Percentiles rank a stretch among this genome's conserved stretches.
These are phyloP conservation scores for Hirudinaria manillensis DNA, from an alignment of 2,888 invertebrate genomes.

Conservation along the genomic window DNA sequence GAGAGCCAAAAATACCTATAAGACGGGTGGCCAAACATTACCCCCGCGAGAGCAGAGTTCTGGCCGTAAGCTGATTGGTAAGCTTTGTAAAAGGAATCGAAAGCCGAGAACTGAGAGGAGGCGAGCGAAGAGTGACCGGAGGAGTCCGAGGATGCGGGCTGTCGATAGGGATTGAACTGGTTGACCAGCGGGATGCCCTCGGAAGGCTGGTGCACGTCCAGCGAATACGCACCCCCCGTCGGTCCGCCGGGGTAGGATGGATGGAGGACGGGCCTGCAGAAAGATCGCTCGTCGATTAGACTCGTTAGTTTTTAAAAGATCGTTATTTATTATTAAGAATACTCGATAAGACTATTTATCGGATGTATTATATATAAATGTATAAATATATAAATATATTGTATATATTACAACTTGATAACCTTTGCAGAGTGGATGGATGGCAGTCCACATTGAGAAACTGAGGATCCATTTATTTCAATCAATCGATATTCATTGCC, in stretches of 20 bases:
- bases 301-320: too few species aligned
- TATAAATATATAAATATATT: not conserved
- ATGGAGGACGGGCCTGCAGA: slow-evolving; percentile 22
- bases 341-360: too few species aligned
- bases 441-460: slow-evolving; percentile 2
- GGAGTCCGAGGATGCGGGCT: not conserved
- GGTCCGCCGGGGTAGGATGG: slow-evolving; percentile 19
- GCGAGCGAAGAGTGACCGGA: slow-evolving; percentile 11
- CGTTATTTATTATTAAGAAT: not conserved
- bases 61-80: slow-evolving; percentile 30
- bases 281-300: too few species aligned
- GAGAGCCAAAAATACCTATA: slow-evolving; percentile 11
- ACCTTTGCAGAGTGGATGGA: slow-evolving; percentile 2
- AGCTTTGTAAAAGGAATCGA: slow-evolving; percentile 32
- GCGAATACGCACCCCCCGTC: not conserved
- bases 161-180: slow-evolving; percentile 26
- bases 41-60: slow-evolving; percentile 18
- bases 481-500: not conserved
- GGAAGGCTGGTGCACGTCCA: slow-evolving; percentile 10
- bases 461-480: not conserved
- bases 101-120: slow-evolving; percentile 26
- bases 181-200: slow-evolving; percentile 15
- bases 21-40: slow-evolving; percentile 22
- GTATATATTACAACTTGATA: not conserved
- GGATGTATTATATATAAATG: slow-evolving; percentile 1